These are phyloP conservation scores for Notoglanidium macrostoma DNA, from an alignment of 2,797 vertebrate species.

Conservation along the genomic window DNA sequence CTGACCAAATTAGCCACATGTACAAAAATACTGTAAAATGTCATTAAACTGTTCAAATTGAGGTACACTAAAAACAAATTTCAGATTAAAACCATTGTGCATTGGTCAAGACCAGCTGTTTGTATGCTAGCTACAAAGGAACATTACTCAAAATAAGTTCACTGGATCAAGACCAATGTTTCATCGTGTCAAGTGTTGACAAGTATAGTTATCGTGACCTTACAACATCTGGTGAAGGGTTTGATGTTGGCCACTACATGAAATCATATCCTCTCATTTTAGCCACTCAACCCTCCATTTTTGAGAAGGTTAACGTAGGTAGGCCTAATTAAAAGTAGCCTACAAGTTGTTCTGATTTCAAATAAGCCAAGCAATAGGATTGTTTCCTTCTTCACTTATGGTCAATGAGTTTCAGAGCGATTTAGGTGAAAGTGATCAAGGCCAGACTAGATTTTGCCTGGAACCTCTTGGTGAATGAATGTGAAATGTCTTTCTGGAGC, in stretches of 20 bases:
- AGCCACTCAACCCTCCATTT: neutral
- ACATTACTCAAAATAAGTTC: neutral
- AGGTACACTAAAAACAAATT: neutral
- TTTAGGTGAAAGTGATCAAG: neutral
- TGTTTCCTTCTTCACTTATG: neutral
- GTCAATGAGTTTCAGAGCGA: neutral
- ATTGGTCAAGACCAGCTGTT: neutral
- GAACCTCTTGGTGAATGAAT: neutral
- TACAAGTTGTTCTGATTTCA: neutral
- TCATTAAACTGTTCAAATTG: neutral
- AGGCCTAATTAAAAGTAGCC: neutral
- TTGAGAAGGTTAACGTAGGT: neutral
- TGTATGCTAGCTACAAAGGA: neutral
- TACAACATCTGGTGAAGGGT: neutral
- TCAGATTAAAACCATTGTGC: neutral
- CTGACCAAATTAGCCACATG: neutral
- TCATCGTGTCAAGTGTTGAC: neutral
- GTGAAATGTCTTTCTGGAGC: neutral
- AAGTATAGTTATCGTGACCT: neutral
- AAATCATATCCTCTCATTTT: neutral
- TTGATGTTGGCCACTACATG: neutral
- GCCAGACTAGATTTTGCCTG: neutral
- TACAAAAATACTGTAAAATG: neutral
- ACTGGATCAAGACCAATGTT: neutral
- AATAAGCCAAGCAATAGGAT: neutral